A percentile compares a stretch with the other conserved stretches of the same genome.
Evolutionary conservation across 2,113 vertebrate genomes (phyloP).

Genomic region (Bolborhynchus lineola): DNA sequence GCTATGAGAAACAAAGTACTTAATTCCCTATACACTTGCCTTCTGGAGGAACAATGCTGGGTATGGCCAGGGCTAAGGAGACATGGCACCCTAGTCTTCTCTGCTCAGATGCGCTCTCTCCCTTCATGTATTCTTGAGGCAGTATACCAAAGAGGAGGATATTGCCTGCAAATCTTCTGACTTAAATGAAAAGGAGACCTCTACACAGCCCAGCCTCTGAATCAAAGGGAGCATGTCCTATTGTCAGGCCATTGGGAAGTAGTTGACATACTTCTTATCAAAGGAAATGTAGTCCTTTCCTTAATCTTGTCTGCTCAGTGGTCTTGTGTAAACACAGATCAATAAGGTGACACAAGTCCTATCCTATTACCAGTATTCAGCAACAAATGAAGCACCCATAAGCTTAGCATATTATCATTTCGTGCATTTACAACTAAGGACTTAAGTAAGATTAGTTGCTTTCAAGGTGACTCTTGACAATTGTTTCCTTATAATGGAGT

Average conservation of each 20-base stretch:
- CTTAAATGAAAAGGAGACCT: not conserved
- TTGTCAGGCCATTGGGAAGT: not conserved
- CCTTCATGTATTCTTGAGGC: not conserved
- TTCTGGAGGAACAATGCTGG: not conserved
- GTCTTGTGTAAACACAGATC: slow-evolving; percentile 29
- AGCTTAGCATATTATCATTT: slow-evolving; percentile 36
- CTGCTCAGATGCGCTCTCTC: not conserved
- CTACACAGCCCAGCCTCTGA: not conserved
- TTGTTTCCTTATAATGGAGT: not conserved
- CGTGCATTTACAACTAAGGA: slow-evolving; percentile 41
- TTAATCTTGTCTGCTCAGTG: not conserved
- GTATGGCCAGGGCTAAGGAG: not conserved
- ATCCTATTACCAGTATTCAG: slow-evolving; percentile 24
- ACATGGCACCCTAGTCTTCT: not conserved
- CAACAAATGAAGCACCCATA: slow-evolving; percentile 10
- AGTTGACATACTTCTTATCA: not conserved
- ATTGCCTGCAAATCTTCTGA: not conserved
- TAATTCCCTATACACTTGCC: not conserved
- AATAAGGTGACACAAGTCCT: slow-evolving; percentile 33
- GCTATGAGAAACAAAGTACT: not conserved
- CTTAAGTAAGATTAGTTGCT: slow-evolving; percentile 53
- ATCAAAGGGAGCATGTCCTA: not conserved
- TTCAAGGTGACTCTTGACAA: not conserved
- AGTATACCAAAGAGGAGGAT: slow-evolving; percentile 17
- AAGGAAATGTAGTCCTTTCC: not conserved